phyloP scores from a whole-genome alignment of 2,888 invertebrate genomes.

The Pecten maximus region DNA sequence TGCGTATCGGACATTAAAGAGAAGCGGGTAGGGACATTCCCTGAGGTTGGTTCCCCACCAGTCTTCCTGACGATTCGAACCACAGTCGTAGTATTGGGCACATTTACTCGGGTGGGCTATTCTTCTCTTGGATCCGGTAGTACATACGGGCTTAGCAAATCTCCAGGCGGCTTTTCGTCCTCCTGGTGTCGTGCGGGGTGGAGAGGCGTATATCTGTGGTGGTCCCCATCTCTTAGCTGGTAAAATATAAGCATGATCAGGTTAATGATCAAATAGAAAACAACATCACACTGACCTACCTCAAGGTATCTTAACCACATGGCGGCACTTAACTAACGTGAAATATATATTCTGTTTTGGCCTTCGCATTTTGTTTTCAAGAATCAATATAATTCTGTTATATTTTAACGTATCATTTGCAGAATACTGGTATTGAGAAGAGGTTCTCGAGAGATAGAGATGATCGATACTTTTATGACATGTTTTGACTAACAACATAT shows the following conservation, averaged over 20 bases:
- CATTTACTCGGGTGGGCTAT: conserved; percentile 50
- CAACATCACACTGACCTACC: too few species aligned
- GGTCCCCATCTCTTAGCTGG: conserved; percentile 17
- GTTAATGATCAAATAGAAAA: too few species aligned
- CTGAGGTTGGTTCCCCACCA: conserved; percentile 53
- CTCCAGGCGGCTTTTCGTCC: conserved; percentile 31
- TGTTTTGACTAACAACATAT: too few species aligned
- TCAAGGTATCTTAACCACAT: too few species aligned
- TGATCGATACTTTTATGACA: too few species aligned
- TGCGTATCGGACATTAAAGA: conserved; percentile 41
- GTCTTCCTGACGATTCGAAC: conserved; percentile 36
- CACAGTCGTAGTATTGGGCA: conserved; percentile 54
- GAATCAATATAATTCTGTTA: too few species aligned
- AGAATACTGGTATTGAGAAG: too few species aligned
- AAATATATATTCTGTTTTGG: too few species aligned
- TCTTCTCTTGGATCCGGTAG: conserved; percentile 40
- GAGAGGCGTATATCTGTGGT: not conserved
- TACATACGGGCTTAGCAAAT: conserved; percentile 45
- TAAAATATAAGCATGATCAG: not conserved
- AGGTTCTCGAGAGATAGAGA: too few species aligned
- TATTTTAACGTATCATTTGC: too few species aligned
- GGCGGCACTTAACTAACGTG: too few species aligned
- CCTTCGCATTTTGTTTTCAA: too few species aligned
- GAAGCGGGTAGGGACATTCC: conserved; percentile 47
- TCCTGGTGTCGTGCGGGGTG: not conserved